Conservation (phyloP, 1,140 invertebrate genomes). For the Cheumatopsyche charites region DNA sequence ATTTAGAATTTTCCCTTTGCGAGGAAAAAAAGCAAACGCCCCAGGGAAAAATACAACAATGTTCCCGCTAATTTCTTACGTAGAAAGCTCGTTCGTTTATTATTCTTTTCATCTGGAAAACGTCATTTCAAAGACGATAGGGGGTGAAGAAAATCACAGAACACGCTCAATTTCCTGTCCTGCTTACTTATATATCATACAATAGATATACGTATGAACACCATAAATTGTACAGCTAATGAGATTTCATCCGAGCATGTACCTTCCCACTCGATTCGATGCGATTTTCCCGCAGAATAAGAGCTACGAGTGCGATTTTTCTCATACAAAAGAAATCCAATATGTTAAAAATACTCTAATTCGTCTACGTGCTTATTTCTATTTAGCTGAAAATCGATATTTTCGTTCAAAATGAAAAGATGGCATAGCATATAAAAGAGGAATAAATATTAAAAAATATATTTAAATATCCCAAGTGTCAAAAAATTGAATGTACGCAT, state of each 20-base stretch:
- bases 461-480: neutral
- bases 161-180: constrained; percentile 32
- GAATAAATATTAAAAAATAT: neutral
- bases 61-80: constrained; percentile 28
- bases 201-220: too few relatives aligned
- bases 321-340: too few relatives aligned
- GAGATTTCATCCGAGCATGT: constrained; percentile 14
- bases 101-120: constrained; percentile 31
- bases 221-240: constrained; percentile 29
- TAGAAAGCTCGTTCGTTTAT: constrained; percentile 14
- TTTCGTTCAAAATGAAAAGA: too few relatives aligned
- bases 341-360: too few relatives aligned
- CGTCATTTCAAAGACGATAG: constrained; percentile 3
- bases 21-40: neutral
- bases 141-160: constrained; percentile 8
- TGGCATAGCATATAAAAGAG: too few relatives aligned
- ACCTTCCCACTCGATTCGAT: neutral
- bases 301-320: too few relatives aligned
- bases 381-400: too few relatives aligned
- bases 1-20: neutral
- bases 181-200: constrained; percentile 22
- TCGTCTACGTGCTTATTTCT: too few relatives aligned
- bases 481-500: constrained; percentile 3
- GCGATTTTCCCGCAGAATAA: neutral
- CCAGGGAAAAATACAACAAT: too few relatives aligned